These are phyloP conservation scores for Miniopterus natalensis DNA, from an alignment of 2,113 vertebrate species.

Conservation along the genomic window DNA sequence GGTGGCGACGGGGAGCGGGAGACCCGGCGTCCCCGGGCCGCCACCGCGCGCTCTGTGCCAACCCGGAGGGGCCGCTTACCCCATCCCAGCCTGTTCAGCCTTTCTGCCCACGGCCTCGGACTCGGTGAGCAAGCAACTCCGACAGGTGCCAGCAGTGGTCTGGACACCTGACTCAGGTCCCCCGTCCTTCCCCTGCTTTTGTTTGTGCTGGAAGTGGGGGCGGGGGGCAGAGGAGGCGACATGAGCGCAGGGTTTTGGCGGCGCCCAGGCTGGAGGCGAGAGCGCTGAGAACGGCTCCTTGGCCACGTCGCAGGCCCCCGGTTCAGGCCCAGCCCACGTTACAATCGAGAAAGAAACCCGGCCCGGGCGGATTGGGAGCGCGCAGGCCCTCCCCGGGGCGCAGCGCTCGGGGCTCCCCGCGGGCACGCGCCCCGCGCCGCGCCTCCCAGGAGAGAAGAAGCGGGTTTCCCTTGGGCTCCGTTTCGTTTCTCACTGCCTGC, in stretches of 20 bases:
- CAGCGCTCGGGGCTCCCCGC: background rate
- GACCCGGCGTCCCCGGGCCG: rapidly evolving
- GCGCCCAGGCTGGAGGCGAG: background rate
- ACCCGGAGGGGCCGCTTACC: too few species aligned
- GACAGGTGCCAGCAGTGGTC: background rate
- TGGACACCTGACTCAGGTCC: background rate
- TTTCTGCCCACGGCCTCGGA: background rate
- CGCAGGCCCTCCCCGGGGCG: background rate
- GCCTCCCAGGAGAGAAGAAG: background rate
- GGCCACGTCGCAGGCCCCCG: background rate
- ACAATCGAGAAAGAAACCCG: background rate
- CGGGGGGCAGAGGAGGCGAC: background rate
- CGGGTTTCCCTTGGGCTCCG: background rate
- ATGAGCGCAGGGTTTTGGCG: rapidly evolving
- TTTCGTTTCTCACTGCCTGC: background rate
- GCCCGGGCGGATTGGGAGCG: background rate
- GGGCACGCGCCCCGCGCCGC: rapidly evolving
- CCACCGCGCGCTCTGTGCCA: too few species aligned
- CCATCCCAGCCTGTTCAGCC: background rate
- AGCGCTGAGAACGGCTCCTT: background rate
- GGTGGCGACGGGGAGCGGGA: rapidly evolving
- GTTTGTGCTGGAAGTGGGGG: background rate
- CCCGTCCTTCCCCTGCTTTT: background rate
- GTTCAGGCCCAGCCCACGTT: background rate
- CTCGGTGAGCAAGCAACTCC: background rate